Conservation (phyloP, 1,140 invertebrate genomes). For the Trachymyrmex septentrionalis region DNA sequence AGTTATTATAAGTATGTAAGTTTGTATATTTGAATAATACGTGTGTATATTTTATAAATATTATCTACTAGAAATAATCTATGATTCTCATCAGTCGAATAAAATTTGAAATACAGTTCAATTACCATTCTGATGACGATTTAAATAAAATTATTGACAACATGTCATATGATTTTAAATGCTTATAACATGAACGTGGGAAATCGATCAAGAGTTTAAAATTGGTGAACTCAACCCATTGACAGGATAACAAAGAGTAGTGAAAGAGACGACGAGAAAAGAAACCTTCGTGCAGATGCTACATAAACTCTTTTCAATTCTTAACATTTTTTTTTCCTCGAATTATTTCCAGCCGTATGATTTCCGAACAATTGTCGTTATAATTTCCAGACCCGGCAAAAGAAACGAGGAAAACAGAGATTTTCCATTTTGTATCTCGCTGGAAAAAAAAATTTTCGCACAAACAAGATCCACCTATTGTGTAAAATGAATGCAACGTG, state of each 20-base stretch:
- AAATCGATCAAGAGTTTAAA: slow-evolving; percentile 7
- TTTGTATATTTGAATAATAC: not conserved
- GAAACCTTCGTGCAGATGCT: slow-evolving; percentile 44
- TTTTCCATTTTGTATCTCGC: slow-evolving; percentile 39
- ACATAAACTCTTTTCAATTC: slow-evolving; percentile 28
- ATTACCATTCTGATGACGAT: not conserved
- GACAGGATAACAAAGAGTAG: not conserved
- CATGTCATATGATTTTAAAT: not conserved
- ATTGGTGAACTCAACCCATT: slow-evolving; percentile 6
- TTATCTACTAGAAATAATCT: not conserved
- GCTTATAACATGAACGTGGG: not conserved
- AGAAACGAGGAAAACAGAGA: slow-evolving; percentile 43
- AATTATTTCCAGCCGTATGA: slow-evolving; percentile 62
- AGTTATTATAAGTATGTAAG: not conserved
- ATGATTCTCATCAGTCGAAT: not conserved
- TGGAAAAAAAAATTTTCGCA: slow-evolving; percentile 25
- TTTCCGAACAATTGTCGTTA: slow-evolving; percentile 60
- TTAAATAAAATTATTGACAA: not conserved
- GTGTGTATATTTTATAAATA: not conserved
- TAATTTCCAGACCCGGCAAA: slow-evolving; percentile 58
- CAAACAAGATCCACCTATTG: not conserved
- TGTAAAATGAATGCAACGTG: not conserved
- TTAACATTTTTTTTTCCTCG: slow-evolving; percentile 46
- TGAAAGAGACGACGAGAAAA: not conserved
- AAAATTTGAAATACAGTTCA: not conserved